Conservation (phyloP, 2,113 vertebrate species). For the Chamaea fasciata region DNA sequence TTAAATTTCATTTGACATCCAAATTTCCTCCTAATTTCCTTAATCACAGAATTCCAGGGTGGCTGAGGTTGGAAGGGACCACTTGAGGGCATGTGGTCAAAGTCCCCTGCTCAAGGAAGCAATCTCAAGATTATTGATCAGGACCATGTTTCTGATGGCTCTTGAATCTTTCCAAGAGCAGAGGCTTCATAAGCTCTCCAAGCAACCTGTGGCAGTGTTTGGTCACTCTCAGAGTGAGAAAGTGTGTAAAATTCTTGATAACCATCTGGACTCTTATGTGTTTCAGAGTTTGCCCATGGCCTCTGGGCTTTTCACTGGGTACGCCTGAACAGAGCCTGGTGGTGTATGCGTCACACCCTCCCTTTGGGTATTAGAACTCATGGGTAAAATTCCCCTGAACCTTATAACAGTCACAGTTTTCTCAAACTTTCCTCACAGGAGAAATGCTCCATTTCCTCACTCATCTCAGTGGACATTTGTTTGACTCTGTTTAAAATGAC, state of each 20-base stretch:
- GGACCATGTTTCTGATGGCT: accelerated
- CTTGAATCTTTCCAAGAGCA: background rate
- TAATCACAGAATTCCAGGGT: background rate
- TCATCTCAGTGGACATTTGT: accelerated
- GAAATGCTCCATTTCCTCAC: background rate
- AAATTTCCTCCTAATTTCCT: background rate
- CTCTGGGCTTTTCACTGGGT: background rate
- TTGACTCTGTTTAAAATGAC: background rate
- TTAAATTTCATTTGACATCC: background rate
- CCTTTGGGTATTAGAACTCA: accelerated
- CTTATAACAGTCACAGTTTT: background rate
- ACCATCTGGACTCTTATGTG: background rate
- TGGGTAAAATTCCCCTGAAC: background rate
- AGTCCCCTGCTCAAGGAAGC: accelerated
- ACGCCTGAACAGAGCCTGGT: background rate
- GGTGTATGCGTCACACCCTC: accelerated
- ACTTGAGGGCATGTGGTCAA: background rate
- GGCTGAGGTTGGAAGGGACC: background rate
- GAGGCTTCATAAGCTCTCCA: background rate
- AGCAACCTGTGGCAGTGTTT: background rate
- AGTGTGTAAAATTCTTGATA: background rate
- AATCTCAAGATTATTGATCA: background rate
- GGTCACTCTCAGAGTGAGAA: background rate
- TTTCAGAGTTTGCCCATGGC: accelerated
- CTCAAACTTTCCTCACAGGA: background rate